Evolutionary conservation across 2,113 vertebrate genomes (phyloP).

Genomic region (Pelecanus crispus): DNA sequence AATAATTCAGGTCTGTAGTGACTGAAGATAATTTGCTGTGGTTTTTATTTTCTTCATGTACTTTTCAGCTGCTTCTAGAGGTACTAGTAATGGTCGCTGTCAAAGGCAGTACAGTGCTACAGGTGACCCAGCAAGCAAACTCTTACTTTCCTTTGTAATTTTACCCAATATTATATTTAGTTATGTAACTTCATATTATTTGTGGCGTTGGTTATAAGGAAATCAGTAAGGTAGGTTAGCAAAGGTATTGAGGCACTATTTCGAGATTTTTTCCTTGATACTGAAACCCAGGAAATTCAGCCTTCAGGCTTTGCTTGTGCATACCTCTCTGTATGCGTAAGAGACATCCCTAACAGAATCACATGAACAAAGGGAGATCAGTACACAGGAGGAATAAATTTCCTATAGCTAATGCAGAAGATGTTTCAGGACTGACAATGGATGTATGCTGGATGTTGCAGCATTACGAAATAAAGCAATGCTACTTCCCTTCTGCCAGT

Average conservation of each 20-base stretch:
- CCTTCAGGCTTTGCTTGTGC: not conserved
- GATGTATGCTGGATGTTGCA: not conserved
- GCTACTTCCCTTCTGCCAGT: not conserved
- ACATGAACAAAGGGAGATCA: not conserved
- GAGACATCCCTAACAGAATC: not conserved
- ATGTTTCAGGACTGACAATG: not conserved
- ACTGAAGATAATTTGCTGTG: not conserved
- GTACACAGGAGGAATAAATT: not conserved
- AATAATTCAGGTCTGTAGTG: not conserved
- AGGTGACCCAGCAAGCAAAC: not conserved
- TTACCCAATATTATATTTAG: not conserved
- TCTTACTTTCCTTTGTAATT: not conserved
- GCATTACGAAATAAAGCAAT: not conserved
- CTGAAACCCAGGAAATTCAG: not conserved
- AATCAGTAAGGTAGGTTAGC: fast-evolving
- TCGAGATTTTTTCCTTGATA: not conserved
- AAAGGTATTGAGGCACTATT: not conserved
- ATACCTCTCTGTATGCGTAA: not conserved
- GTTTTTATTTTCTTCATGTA: not conserved
- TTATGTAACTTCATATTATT: not conserved
- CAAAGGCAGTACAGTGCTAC: not conserved
- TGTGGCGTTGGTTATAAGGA: not conserved
- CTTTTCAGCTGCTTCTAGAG: not conserved
- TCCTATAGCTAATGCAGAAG: not conserved
- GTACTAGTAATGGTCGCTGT: not conserved